Percentiles rank a stretch among this genome's conserved stretches.
These are phyloP conservation scores for Enteromius viviparus DNA, from an alignment of 2,797 vertebrate species.

Conservation along the genomic window DNA sequence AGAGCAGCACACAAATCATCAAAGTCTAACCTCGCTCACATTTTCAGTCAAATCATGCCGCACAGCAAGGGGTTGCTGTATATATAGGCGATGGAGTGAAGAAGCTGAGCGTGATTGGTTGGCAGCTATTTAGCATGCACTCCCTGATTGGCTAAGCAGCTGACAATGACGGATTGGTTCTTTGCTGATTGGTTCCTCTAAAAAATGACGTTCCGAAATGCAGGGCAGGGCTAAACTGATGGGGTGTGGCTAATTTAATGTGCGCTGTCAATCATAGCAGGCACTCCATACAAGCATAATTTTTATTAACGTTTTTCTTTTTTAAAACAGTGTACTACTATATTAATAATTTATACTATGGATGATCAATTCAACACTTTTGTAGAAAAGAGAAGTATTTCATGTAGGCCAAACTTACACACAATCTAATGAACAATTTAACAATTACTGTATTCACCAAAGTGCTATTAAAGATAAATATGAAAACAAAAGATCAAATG, in stretches of 20 bases:
- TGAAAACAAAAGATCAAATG: neutral
- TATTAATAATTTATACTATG: neutral
- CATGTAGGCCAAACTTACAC: neutral
- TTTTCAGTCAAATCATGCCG: neutral
- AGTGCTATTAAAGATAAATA: neutral
- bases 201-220: slow-evolving; percentile 57
- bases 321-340: neutral
- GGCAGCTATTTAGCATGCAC: slow-evolving; percentile 45
- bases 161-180: slow-evolving; percentile 77
- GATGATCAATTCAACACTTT: neutral
- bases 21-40: neutral
- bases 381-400: neutral
- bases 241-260: slow-evolving; percentile 48
- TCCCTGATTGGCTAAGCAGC: slow-evolving; percentile 67
- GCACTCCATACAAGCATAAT: slow-evolving; percentile 43
- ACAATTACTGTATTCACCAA: neutral
- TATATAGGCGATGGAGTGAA: slow-evolving; percentile 50
- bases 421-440: neutral
- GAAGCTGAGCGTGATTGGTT: slow-evolving; percentile 68
- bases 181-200: slow-evolving; percentile 61
- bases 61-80: slow-evolving; percentile 35
- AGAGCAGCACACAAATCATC: neutral
- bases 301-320: neutral
- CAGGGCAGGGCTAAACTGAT: slow-evolving; percentile 45
- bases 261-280: slow-evolving; percentile 57